Evolutionary conservation across 2,797 vertebrate species (phyloP).

Genomic region (Hydrophis major): DNA sequence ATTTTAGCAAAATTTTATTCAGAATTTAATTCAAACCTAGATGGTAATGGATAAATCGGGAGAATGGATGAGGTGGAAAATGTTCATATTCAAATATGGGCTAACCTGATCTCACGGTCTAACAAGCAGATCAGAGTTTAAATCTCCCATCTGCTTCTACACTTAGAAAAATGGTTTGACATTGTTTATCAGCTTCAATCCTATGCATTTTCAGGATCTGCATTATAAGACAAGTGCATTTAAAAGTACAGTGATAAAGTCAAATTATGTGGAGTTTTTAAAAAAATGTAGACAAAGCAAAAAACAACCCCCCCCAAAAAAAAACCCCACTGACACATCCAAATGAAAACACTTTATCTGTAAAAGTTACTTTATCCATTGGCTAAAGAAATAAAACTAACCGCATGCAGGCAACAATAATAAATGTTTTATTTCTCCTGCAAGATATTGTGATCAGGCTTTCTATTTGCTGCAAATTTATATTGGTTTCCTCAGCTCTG

Average conservation of each 20-base stretch:
- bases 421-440: background rate
- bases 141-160: background rate
- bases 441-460: background rate
- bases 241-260: background rate
- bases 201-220: background rate
- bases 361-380: background rate
- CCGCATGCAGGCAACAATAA: background rate
- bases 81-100: background rate
- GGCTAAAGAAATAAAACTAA: background rate
- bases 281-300: background rate
- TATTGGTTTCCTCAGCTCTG: background rate
- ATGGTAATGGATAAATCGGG: background rate
- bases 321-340: background rate
- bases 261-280: background rate
- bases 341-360: background rate
- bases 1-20: background rate
- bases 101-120: background rate
- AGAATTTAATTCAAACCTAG: background rate
- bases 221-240: background rate
- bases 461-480: background rate
- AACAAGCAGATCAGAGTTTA: background rate
- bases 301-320: background rate
- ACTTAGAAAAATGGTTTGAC: background rate
- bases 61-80: background rate
- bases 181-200: background rate